phyloP scores from a whole-genome alignment of 2,888 invertebrate species.

The Torymus aiolomorphi region DNA sequence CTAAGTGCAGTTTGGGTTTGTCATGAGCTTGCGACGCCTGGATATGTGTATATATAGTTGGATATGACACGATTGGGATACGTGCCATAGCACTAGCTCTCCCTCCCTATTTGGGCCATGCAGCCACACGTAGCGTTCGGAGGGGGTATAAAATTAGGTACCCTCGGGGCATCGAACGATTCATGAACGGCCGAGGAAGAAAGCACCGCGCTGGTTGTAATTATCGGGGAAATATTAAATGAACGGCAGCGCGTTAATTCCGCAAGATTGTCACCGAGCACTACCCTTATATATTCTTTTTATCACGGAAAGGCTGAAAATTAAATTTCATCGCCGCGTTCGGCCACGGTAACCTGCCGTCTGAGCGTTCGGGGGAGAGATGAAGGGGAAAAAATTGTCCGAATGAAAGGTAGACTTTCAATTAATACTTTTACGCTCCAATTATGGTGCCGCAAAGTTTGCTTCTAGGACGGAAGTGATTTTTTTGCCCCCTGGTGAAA shows the following conservation, averaged over 20 bases:
- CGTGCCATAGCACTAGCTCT: not conserved
- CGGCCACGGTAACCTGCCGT: not conserved
- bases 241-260: constrained; percentile 19
- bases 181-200: not conserved
- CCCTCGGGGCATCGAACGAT: not conserved
- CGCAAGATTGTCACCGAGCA: not conserved
- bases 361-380: not conserved
- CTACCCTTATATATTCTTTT: constrained; percentile 14
- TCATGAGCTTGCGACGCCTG: not conserved
- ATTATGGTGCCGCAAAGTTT: constrained; percentile 16
- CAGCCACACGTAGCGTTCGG: constrained; percentile 1
- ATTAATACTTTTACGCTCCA: constrained; percentile 30
- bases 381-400: constrained; percentile 20
- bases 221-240: constrained; percentile 46
- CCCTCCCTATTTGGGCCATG: constrained; percentile 6
- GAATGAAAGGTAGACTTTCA: constrained; percentile 44
- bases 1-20: constrained; percentile 27
- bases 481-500: not conserved
- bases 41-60: not conserved
- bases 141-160: constrained; percentile 16
- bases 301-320: constrained; percentile 24
- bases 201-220: constrained; percentile 3
- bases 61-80: constrained; percentile 20
- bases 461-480: constrained; percentile 2
- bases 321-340: constrained; percentile 40